A percentile compares a stretch with the other conserved stretches of the same genome.
Evolutionary conservation across 2,888 invertebrate species (phyloP).

Genomic region (Imbricaverruca yamaguchii): DNA sequence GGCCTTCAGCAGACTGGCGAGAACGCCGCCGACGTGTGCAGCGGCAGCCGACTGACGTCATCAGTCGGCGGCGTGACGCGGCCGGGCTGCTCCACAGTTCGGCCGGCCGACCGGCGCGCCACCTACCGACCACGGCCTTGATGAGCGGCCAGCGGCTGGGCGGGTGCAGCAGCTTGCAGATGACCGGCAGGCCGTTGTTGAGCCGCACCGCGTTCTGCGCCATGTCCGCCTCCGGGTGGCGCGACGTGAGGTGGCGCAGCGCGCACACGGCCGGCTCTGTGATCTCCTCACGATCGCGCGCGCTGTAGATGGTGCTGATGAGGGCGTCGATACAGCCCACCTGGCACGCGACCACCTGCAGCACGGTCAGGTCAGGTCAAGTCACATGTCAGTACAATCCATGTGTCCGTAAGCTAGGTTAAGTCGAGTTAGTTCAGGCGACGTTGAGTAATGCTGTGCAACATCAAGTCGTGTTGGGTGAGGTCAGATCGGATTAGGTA

Average conservation of each 20-base stretch:
- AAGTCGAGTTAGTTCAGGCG: no score
- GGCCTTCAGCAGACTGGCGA: no score
- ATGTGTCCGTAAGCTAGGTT: no score
- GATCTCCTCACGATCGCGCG: constrained; percentile 94
- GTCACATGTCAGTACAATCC: no score
- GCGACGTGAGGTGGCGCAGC: constrained; percentile 89
- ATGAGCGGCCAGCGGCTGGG: constrained; percentile 96
- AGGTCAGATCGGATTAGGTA: no score
- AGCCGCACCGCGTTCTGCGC: constrained; percentile 94
- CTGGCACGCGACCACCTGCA: constrained; percentile 55
- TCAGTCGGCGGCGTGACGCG: no score
- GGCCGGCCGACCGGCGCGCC: neutral
- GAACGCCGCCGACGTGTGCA: no score
- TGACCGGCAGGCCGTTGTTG: constrained; percentile 82
- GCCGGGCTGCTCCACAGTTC: neutral
- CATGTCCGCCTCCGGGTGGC: constrained; percentile 92
- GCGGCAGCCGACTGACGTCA: no score
- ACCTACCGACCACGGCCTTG: constrained; percentile 49
- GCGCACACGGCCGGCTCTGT: constrained; percentile 99
- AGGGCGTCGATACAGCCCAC: constrained; percentile 94
- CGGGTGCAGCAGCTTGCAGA: constrained; percentile 91
- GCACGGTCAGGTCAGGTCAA: no score
- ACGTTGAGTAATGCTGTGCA: no score
- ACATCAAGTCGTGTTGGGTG: no score
- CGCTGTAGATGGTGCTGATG: constrained; percentile 85